Conservation (phyloP, 2,888 invertebrate species). For the Scaptomyza flava region DNA sequence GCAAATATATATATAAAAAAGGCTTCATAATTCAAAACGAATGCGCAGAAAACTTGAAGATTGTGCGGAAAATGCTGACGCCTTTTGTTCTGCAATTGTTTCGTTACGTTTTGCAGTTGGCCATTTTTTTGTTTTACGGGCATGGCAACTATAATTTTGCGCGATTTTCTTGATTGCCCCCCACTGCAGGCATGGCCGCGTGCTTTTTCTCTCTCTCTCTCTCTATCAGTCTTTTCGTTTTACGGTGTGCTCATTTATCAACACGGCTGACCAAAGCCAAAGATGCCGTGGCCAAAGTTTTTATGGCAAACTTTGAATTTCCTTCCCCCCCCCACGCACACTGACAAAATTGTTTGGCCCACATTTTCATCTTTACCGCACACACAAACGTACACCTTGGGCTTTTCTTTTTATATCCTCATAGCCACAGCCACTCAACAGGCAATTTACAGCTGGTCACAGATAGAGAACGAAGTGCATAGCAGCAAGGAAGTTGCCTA, state of each 20-base stretch:
- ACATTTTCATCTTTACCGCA: constrained; percentile 56
- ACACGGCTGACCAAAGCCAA: constrained; percentile 64
- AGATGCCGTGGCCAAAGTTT: constrained; percentile 67
- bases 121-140: constrained; percentile 53
- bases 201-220: neutral
- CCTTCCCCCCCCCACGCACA: constrained; percentile 28
- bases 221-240: constrained; percentile 1
- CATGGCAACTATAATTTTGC: constrained; percentile 73
- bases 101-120: constrained; percentile 38
- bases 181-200: constrained; percentile 21
- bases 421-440: constrained; percentile 67
- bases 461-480: constrained; percentile 15
- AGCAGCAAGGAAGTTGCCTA: constrained; percentile 18
- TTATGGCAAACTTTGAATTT: constrained; percentile 76
- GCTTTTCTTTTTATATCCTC: constrained; percentile 36
- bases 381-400: constrained; percentile 55
- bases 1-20: constrained; percentile 33
- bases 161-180: constrained; percentile 74
- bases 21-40: constrained; percentile 34
- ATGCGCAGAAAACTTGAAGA: constrained; percentile 31
- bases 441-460: constrained; percentile 72
- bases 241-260: constrained; percentile 71
- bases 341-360: constrained; percentile 49
- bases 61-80: constrained; percentile 39
- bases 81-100: constrained; percentile 43